Evolutionary conservation across 2,888 invertebrate species (phyloP).

Genomic region (Latrodectus elegans): DNA sequence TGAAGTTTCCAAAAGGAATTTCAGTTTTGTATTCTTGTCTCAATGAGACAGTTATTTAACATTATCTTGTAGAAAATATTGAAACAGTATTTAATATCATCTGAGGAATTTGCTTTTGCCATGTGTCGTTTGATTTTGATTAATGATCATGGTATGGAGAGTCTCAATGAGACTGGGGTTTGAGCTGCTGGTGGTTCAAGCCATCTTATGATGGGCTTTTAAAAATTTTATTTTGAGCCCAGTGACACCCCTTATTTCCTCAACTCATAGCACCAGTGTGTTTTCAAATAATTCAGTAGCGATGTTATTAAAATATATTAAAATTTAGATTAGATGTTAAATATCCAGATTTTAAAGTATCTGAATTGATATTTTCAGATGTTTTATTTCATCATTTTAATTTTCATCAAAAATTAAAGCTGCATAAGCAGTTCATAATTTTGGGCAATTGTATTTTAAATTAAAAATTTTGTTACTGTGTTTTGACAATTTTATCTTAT

Average conservation of each 20-base stretch:
- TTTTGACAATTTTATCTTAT: not conserved
- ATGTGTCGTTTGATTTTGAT: constrained; percentile 46
- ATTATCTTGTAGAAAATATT: constrained; percentile 46
- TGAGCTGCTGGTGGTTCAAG: constrained; percentile 1
- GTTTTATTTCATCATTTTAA: not conserved
- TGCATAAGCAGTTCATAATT: not conserved
- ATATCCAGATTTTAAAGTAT: not conserved
- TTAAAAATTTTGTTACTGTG: not conserved
- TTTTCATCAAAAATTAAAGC: not conserved
- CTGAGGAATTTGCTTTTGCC: constrained; percentile 36
- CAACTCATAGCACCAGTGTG: constrained; percentile 5
- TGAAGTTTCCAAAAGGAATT: constrained; percentile 54
- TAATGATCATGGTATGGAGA: constrained; percentile 56
- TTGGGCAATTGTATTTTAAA: not conserved
- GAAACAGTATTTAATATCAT: constrained; percentile 49
- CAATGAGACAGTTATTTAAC: constrained; percentile 54
- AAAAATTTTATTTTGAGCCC: not conserved
- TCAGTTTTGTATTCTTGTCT: constrained; percentile 57
- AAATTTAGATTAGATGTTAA: constrained; percentile 2
- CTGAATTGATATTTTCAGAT: not conserved
- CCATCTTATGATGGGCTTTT: not conserved
- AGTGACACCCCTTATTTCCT: not conserved
- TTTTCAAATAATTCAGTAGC: not conserved
- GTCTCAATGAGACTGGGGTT: constrained; percentile 58
- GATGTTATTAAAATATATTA: not conserved